Evolutionary conservation across 2,113 vertebrate species (phyloP).

Genomic region (Eidolon helvum): DNA sequence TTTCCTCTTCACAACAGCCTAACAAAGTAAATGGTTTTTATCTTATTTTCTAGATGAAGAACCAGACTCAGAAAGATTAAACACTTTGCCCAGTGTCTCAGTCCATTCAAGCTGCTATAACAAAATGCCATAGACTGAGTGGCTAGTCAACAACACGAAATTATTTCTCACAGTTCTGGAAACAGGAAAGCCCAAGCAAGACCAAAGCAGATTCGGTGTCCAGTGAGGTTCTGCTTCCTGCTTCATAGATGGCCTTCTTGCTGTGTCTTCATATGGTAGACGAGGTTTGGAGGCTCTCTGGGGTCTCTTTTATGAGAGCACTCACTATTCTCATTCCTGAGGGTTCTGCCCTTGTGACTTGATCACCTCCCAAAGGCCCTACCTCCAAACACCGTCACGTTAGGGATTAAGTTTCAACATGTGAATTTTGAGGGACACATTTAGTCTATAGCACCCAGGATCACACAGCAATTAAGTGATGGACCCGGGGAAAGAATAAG

Average conservation of each 20-base stretch:
- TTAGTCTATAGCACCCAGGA: background rate
- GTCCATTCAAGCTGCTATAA: background rate
- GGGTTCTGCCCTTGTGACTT: background rate
- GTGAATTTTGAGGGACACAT: background rate
- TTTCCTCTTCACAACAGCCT: background rate
- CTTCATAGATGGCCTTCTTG: background rate
- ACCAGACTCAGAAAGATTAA: background rate
- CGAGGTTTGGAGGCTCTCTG: no score
- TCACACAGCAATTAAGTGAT: background rate
- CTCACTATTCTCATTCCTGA: background rate
- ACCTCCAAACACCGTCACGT: background rate
- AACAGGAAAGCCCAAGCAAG: background rate
- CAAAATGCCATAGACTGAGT: background rate
- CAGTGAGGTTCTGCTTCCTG: background rate
- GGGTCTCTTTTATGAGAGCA: background rate
- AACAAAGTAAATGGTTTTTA: background rate
- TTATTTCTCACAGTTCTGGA: background rate
- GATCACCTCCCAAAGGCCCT: background rate
- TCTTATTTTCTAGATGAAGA: background rate
- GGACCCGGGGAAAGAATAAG: background rate
- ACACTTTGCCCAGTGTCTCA: background rate
- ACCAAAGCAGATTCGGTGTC: background rate
- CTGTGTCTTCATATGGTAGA: background rate
- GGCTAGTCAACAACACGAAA: background rate
- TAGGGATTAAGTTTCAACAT: background rate